Conservation (phyloP, 2,797 vertebrate species). For the Diglossa cyanea region DNA sequence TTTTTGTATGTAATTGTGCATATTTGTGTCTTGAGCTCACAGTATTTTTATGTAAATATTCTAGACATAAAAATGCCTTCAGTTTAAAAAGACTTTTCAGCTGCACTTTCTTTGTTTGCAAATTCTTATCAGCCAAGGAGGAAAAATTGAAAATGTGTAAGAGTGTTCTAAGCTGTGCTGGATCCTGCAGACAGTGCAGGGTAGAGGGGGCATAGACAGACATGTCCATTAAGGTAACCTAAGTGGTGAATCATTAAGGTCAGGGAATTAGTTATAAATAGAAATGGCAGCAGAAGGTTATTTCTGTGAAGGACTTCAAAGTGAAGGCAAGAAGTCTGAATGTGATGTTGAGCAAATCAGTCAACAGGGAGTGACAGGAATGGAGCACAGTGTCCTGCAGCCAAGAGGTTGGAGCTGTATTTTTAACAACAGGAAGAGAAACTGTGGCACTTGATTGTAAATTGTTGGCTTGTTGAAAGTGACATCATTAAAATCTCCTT, state of each 20-base stretch:
- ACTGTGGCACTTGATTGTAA: neutral
- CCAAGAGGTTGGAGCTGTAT: neutral
- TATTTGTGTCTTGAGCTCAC: neutral
- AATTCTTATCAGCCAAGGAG: neutral
- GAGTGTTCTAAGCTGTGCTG: neutral
- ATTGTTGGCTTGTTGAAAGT: neutral
- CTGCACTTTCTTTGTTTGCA: neutral
- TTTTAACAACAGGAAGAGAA: neutral
- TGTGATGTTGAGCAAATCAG: neutral
- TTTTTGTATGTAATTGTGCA: neutral
- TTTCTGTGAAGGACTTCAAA: neutral
- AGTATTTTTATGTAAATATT: neutral
- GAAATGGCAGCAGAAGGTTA: neutral
- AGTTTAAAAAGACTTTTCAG: neutral
- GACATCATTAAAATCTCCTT: neutral
- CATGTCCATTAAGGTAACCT: neutral
- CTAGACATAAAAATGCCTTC: neutral
- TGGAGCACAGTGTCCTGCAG: neutral
- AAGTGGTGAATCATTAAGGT: neutral
- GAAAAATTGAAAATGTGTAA: neutral
- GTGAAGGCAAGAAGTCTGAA: neutral
- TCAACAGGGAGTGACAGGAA: neutral
- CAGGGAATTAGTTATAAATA: conserved; percentile 6
- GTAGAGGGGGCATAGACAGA: neutral
- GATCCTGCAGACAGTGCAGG: neutral